phyloP scores from a whole-genome alignment of 2,888 invertebrate species.

The Adelognathus sp. region DNA sequence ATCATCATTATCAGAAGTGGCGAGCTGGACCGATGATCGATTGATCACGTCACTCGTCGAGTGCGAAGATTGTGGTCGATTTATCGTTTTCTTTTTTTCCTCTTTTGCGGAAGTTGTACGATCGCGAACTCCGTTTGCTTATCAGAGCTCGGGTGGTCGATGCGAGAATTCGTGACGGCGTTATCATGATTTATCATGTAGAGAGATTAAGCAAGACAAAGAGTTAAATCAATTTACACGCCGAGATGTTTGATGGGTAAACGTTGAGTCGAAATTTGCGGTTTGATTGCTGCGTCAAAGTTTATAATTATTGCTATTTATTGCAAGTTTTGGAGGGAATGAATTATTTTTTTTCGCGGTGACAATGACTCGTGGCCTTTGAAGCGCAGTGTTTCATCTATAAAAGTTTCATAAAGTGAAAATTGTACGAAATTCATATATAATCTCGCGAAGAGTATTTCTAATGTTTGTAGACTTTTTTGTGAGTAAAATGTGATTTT shows the following conservation, averaged over 20 bases:
- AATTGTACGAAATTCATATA: too few species aligned
- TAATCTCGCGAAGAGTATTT: too few species aligned
- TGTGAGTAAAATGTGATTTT: too few species aligned
- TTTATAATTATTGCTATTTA: neutral
- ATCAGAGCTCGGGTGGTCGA: neutral
- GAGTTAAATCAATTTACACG: neutral
- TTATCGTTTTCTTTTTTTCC: neutral
- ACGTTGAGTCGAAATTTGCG: neutral
- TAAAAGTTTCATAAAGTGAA: too few species aligned
- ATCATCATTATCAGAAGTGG: neutral
- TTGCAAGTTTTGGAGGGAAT: neutral
- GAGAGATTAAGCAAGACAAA: neutral
- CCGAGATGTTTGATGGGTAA: neutral
- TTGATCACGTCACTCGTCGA: neutral
- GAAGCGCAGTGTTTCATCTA: too few species aligned
- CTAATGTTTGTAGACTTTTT: too few species aligned
- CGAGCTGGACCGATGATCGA: neutral
- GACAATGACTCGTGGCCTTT: too few species aligned
- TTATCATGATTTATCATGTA: slow-evolving; percentile 1
- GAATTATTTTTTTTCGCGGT: too few species aligned
- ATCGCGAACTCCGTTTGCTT: neutral
- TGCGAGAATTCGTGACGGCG: neutral
- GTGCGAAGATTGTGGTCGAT: neutral
- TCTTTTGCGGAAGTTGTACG: neutral
- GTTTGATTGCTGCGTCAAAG: neutral